Conservation (phyloP, 2,113 vertebrate genomes). For the Zapornia atra region DNA sequence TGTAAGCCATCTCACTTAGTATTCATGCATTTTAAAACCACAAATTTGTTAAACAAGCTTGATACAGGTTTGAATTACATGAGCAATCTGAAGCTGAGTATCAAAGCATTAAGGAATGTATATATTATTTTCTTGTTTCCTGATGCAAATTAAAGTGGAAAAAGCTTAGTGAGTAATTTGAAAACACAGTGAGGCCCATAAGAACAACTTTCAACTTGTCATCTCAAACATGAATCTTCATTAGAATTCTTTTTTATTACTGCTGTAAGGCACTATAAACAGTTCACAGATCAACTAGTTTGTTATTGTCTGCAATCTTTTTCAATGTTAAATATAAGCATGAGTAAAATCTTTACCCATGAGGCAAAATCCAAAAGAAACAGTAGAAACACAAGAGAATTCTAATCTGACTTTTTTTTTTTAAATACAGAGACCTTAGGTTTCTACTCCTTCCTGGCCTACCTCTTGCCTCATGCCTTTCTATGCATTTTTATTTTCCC, state of each 20-base stretch:
- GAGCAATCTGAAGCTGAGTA: neutral
- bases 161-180: neutral
- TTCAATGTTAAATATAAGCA: neutral
- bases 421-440: neutral
- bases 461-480: neutral
- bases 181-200: neutral
- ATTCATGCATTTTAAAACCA: neutral
- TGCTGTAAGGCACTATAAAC: neutral
- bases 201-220: neutral
- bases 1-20: neutral
- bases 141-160: neutral
- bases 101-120: accelerated
- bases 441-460: neutral
- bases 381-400: neutral
- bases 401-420: neutral
- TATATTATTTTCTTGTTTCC: neutral
- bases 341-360: neutral
- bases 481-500: neutral
- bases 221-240: neutral
- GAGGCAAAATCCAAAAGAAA: neutral
- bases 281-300: neutral
- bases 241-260: neutral
- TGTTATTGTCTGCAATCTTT: neutral
- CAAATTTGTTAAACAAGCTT: neutral
- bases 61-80: neutral